Conservation (phyloP, 2,797 vertebrate species). For the Muscicapa comitata region DNA sequence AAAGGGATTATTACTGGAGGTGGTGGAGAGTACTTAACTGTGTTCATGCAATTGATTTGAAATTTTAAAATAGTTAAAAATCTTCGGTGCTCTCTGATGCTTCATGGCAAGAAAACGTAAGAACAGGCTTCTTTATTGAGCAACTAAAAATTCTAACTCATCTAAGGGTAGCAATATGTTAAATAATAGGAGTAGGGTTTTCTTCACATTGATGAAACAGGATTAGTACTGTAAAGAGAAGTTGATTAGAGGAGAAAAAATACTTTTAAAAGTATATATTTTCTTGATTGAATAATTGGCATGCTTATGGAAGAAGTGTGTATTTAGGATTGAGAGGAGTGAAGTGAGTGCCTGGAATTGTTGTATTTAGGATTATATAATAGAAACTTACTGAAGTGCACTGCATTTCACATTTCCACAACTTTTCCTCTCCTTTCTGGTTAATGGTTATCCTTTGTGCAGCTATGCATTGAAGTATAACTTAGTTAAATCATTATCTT, state of each 20-base stretch:
- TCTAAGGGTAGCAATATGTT: neutral
- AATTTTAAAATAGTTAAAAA: neutral
- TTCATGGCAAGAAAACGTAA: neutral
- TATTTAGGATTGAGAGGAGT: neutral
- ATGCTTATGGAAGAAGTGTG: neutral
- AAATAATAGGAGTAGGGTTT: neutral
- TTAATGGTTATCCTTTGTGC: conserved; percentile 9
- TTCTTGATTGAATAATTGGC: neutral
- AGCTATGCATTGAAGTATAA: neutral
- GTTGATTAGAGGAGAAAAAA: neutral
- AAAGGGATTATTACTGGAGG: neutral
- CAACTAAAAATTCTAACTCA: neutral
- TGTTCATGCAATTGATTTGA: neutral
- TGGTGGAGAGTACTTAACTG: neutral
- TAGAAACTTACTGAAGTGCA: neutral
- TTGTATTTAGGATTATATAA: neutral
- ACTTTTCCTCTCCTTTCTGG: neutral
- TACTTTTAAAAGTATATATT: neutral
- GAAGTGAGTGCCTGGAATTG: neutral
- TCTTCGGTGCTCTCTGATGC: rapidly evolving
- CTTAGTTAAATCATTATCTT: neutral
- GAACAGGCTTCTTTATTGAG: neutral
- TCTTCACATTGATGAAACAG: neutral
- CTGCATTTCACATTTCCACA: neutral
- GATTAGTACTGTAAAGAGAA: neutral